Percentiles rank a stretch among this genome's conserved stretches.
phyloP scores from a whole-genome alignment of 2,113 vertebrate genomes.

The Panurus biarmicus region DNA sequence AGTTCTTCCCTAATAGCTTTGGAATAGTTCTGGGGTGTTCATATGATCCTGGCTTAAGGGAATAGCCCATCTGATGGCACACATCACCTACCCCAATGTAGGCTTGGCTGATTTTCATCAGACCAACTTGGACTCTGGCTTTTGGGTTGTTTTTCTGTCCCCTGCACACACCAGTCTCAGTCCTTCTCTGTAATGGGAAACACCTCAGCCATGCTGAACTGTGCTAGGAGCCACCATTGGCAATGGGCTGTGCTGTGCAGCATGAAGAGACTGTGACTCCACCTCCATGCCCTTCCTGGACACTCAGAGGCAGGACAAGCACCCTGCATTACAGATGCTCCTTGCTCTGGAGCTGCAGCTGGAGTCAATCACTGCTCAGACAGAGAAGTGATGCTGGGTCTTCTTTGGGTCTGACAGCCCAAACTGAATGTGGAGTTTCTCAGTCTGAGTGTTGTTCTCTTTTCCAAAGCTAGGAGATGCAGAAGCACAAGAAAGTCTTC shows the following conservation, averaged over 20 bases:
- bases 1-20: slow-evolving; percentile 60
- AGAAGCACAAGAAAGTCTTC: background rate
- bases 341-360: background rate
- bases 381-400: background rate
- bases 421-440: background rate
- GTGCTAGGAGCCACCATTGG: background rate
- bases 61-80: slow-evolving; percentile 5
- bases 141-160: background rate
- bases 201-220: background rate
- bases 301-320: background rate
- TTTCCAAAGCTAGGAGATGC: background rate
- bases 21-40: slow-evolving; percentile 21
- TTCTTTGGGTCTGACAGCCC: background rate
- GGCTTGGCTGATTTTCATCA: background rate
- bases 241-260: background rate
- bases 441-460: background rate
- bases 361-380: background rate
- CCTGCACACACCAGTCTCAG: background rate
- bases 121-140: background rate
- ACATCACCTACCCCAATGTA: background rate
- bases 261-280: background rate
- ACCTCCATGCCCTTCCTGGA: background rate
- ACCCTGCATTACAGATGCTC: background rate
- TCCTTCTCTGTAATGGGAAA: background rate
- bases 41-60: slow-evolving; percentile 13